A percentile compares a stretch with the other conserved stretches of the same genome.
phyloP scores from a whole-genome alignment of 2,888 invertebrate species.

The Drosophila aldrichi region DNA sequence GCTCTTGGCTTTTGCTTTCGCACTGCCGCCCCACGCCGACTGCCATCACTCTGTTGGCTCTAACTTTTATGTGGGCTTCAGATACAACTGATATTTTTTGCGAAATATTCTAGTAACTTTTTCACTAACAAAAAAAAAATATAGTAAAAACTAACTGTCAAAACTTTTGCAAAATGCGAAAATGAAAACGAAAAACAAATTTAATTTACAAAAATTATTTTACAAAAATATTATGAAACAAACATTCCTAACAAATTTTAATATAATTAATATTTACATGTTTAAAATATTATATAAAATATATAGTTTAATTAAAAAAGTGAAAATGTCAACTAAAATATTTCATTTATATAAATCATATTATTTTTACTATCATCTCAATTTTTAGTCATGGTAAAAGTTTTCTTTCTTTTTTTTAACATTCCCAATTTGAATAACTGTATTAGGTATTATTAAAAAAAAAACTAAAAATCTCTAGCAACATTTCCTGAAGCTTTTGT shows the following conservation, averaged over 20 bases:
- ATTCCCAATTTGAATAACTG: no score
- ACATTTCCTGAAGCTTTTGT: no score
- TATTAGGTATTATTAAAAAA: no score
- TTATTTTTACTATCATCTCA: no score
- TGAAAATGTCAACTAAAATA: no score
- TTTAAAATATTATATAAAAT: no score
- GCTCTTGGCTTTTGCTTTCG: constrained; percentile 41
- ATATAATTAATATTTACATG: no score
- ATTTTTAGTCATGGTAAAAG: no score
- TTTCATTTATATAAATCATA: no score
- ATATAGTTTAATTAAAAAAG: no score
- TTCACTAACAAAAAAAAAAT: constrained; percentile 1
- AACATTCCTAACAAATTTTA: background rate
- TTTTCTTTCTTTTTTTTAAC: no score
- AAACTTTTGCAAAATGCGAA: background rate
- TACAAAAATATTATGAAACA: background rate
- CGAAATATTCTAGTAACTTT: background rate
- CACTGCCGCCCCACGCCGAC: constrained; percentile 2
- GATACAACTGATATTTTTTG: background rate
- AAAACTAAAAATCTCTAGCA: no score
- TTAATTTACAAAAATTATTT: background rate
- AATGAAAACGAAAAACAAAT: background rate
- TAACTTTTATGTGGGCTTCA: constrained; percentile 31
- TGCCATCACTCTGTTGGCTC: constrained; percentile 13
- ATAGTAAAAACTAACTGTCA: background rate